Evolutionary conservation across 2,797 vertebrate species (phyloP).

Genomic region (Perodicticus potto): DNA sequence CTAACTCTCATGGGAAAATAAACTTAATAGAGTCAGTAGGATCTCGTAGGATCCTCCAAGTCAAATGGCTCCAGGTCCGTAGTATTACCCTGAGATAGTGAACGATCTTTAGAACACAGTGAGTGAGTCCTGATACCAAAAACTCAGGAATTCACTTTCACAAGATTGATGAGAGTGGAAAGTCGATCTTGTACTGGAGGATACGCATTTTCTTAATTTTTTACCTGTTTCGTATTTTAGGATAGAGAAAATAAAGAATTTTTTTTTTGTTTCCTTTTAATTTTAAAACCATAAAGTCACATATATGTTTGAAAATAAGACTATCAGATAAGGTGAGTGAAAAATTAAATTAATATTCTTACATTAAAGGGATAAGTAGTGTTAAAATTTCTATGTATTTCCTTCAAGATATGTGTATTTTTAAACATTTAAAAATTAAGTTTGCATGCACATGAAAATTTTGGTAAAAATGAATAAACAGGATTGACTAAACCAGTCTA

Average conservation of each 20-base stretch:
- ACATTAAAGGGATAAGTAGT: background rate
- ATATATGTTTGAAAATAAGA: conserved; percentile 43
- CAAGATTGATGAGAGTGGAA: background rate
- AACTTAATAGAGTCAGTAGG: background rate
- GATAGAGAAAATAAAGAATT: background rate
- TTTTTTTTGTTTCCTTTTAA: background rate
- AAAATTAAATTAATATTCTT: background rate
- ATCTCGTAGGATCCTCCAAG: background rate
- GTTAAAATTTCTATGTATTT: conserved; percentile 6
- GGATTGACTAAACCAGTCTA: background rate
- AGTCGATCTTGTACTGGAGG: background rate
- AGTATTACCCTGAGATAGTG: background rate
- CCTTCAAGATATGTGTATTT: background rate
- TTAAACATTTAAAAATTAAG: background rate
- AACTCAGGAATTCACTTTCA: background rate
- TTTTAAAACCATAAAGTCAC: background rate
- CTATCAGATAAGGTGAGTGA: background rate
- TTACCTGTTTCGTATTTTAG: background rate
- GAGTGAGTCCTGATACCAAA: background rate
- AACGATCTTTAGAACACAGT: background rate
- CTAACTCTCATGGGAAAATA: background rate
- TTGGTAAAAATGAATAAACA: background rate
- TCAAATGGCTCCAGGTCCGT: background rate
- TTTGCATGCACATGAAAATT: background rate
- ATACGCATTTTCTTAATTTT: conserved; percentile 23